Evolutionary conservation across 2,113 vertebrate genomes (phyloP).

Genomic region (human): DNA sequence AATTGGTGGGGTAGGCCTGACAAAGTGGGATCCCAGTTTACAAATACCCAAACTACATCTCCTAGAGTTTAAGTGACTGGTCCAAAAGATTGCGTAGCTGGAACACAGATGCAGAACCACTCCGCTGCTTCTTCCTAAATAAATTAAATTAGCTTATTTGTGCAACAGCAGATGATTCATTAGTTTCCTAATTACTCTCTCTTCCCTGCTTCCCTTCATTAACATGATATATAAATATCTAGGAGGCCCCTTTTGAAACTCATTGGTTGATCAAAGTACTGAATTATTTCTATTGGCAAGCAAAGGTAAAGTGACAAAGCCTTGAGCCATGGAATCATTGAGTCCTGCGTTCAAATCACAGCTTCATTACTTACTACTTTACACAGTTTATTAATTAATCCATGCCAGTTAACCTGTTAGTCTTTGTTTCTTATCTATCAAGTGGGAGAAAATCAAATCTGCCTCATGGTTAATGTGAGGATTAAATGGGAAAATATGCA

Average conservation of each 20-base stretch:
- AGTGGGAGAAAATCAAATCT: background rate
- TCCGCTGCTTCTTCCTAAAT: background rate
- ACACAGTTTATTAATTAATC: background rate
- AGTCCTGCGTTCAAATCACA: background rate
- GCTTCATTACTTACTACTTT: background rate
- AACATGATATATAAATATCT: background rate
- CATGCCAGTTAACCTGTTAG: background rate
- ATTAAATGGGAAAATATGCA: background rate
- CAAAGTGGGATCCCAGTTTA: background rate
- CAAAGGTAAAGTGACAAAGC: background rate
- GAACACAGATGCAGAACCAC: background rate
- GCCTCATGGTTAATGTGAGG: background rate
- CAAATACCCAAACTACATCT: background rate
- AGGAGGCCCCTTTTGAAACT: background rate
- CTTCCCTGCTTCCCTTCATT: background rate
- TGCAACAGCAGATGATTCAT: slow-evolving; percentile 50
- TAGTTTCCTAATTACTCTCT: slow-evolving; percentile 55
- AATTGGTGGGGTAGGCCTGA: background rate
- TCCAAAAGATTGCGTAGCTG: background rate
- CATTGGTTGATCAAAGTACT: background rate
- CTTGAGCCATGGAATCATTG: background rate
- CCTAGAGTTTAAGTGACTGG: background rate
- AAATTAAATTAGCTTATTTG: slow-evolving; percentile 68
- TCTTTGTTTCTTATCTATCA: background rate
- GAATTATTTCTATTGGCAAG: background rate